phyloP scores from a whole-genome alignment of 2,113 vertebrate species.

The Hippocampus guttulatus region DNA sequence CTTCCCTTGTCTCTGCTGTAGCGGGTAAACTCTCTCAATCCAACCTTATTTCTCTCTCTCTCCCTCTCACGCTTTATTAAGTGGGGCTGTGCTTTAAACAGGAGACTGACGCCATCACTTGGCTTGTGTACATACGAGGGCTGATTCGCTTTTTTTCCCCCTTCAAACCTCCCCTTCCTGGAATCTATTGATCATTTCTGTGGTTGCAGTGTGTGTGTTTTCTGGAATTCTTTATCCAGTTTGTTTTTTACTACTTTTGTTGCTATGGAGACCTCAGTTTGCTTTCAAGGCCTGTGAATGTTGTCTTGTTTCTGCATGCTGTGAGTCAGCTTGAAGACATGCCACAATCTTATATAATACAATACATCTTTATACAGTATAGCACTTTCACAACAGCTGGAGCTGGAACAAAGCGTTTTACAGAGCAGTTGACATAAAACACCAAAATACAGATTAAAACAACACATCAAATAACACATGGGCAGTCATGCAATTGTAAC shows the following conservation, averaged over 20 bases:
- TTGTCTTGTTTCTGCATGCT: constrained; percentile 10
- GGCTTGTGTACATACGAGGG: constrained; percentile 43
- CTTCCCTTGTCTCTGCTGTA: constrained; percentile 48
- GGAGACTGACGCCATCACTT: constrained; percentile 61
- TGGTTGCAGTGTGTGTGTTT: constrained; percentile 16
- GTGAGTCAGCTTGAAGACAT: neutral
- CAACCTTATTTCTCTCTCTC: constrained; percentile 38
- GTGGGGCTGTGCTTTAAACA: constrained; percentile 54
- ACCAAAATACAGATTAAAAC: no score
- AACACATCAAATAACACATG: no score
- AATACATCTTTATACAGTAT: no score
- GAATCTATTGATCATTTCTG: constrained; percentile 65
- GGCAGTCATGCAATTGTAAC: no score
- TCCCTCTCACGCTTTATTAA: constrained; percentile 55
- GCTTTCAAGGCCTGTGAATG: constrained; percentile 7
- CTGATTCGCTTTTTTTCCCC: constrained; percentile 65
- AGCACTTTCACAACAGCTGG: no score
- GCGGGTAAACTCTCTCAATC: constrained; percentile 36
- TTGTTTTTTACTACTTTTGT: constrained; percentile 32
- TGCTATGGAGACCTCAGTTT: constrained; percentile 23
- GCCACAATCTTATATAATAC: neutral
- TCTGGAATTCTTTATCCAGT: constrained; percentile 40
- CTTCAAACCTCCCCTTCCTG: constrained; percentile 63
- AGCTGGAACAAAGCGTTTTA: no score
- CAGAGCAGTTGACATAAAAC: no score